Base-by-base conservation (phyloP, 2,113 vertebrate species). In the Triplophysa dalaica region DNA sequence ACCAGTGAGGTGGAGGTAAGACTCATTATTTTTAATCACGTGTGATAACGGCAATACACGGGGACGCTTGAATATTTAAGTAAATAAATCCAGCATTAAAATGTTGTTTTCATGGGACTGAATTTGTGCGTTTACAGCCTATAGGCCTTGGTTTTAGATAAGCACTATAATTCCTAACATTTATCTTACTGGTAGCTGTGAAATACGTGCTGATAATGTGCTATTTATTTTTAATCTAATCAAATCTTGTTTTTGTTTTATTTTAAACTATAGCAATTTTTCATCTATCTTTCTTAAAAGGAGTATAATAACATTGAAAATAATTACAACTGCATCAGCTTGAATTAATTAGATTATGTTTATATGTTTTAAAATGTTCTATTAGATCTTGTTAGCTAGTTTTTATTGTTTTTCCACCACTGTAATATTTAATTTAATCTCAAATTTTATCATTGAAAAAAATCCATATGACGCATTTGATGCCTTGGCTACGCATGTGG, bases 1-100 rank as follows among this genome's bases (percentile, higher is more conserved):
- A 65, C 29, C 82, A 63, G 65, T 66, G 65, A 79, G 67, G 69
- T 58, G 56, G 73, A 87, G 86, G 87, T 88, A 88, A 86, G 87
- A 78, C 58, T 64, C 48, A 29, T 75, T 64, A 61, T 68, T 81
- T 77, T 79, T 26, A 80, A 83, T 82, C 75, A 82, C 73, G 70
- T 79, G 72, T 33, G 54, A 54, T 69, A 33, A 65, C 58, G 68
- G 62, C 21, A 69, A 19, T 41, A 52, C 58, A 33, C 14, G 75
- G 17, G 33, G 33, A 2, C 58, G 45, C n/a, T 41, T 50, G 26
- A 41, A 16, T 43, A 26, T 61, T 63, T 56, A 73, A 69, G 43
- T 41, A 21, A 73, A 61, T 52, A 21, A 62, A n/a, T 62, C 3
- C 33, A 29, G 58, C 21, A 9, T 29, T 12, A 73, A 48, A 50